These are phyloP conservation scores for Syngnathus rostellatus DNA, from an alignment of 2,797 vertebrate species.

Conservation along the genomic window DNA sequence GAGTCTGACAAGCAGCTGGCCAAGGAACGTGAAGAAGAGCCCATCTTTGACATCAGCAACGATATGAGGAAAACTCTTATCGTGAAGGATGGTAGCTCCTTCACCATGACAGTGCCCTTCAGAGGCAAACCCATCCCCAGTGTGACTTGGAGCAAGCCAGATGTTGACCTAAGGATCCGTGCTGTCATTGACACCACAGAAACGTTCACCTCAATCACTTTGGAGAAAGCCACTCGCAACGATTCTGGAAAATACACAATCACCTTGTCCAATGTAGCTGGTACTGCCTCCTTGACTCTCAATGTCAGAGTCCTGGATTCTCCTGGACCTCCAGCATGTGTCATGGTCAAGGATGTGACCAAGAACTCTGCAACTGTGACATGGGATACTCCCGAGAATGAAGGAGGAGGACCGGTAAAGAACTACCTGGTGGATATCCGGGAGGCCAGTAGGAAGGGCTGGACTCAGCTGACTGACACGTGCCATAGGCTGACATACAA, in stretches of 20 bases:
- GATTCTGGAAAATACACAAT: conserved; percentile 96
- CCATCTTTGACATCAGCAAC: conserved; percentile 91
- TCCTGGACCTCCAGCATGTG: conserved; percentile 80
- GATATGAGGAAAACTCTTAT: conserved; percentile 95
- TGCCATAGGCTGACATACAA: conserved; percentile 92
- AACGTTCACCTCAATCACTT: conserved; percentile 81
- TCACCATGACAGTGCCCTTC: conserved; percentile 92
- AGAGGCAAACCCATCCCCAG: conserved; percentile 89
- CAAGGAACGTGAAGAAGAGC: conserved; percentile 95
- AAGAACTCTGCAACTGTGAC: conserved; percentile 83
- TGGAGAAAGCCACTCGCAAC: conserved; percentile 90
- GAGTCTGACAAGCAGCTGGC: conserved; percentile 83
- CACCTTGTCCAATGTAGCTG: conserved; percentile 84
- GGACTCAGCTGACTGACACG: conserved; percentile 87
- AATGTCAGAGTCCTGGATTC: conserved; percentile 93
- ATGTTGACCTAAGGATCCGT: conserved; percentile 86
- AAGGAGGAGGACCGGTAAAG: conserved; percentile 92
- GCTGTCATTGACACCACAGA: conserved; percentile 88
- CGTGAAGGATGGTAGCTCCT: conserved; percentile 91
- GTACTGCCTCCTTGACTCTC: conserved; percentile 81
- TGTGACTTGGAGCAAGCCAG: conserved; percentile 87
- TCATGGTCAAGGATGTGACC: conserved; percentile 83
- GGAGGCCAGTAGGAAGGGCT: conserved; percentile 95
- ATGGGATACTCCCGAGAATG: conserved; percentile 96
- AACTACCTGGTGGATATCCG: conserved; percentile 93